Percentiles rank a stretch among this genome's conserved stretches.
phyloP scores from a whole-genome alignment of 2,888 invertebrate genomes.

The Sminthurides aquaticus region DNA sequence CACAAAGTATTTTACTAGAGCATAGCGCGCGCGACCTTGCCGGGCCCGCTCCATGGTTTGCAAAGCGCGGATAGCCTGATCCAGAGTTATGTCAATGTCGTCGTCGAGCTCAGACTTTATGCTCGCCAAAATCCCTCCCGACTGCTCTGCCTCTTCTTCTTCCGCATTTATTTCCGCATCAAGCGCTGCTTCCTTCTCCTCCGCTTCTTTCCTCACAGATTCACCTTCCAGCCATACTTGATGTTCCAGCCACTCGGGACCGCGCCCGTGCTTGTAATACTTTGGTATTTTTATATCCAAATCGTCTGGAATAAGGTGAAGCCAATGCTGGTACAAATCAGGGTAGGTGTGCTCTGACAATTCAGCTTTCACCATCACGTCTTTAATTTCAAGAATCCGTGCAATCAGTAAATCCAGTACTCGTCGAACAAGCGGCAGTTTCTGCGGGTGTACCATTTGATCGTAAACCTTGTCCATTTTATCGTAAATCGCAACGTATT shows the following conservation, averaged over 20 bases:
- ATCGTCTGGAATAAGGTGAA: slow-evolving; percentile 59
- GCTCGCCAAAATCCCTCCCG: neutral
- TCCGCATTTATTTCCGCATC: slow-evolving; percentile 16
- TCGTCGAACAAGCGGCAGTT: slow-evolving; percentile 67
- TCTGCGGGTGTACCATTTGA: slow-evolving; percentile 88
- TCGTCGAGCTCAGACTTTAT: slow-evolving; percentile 16
- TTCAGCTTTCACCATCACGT: slow-evolving; percentile 78
- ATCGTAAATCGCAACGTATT: slow-evolving; percentile 69
- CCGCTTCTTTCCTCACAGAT: slow-evolving; percentile 9
- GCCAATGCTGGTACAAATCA: slow-evolving; percentile 54
- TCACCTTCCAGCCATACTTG: slow-evolving; percentile 46
- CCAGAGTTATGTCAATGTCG: slow-evolving; percentile 15
- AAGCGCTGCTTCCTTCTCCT: slow-evolving; percentile 9
- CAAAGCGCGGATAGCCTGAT: slow-evolving; percentile 66
- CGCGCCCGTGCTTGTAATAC: slow-evolving; percentile 51
- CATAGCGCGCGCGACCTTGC: slow-evolving; percentile 63
- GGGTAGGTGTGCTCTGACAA: slow-evolving; percentile 79
- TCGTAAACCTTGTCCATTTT: slow-evolving; percentile 75
- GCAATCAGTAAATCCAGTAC: slow-evolving; percentile 71
- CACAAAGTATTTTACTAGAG: slow-evolving; percentile 43
- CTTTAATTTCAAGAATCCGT: slow-evolving; percentile 75
- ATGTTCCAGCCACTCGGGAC: slow-evolving; percentile 29
- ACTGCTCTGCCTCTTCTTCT: slow-evolving; percentile 6
- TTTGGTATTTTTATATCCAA: slow-evolving; percentile 64
- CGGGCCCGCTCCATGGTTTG: slow-evolving; percentile 78